Evolutionary conservation across 2,113 vertebrate species (phyloP), one percentile per base, ranked within the genome.

Genomic region (Scytalopus superciliaris): DNA sequence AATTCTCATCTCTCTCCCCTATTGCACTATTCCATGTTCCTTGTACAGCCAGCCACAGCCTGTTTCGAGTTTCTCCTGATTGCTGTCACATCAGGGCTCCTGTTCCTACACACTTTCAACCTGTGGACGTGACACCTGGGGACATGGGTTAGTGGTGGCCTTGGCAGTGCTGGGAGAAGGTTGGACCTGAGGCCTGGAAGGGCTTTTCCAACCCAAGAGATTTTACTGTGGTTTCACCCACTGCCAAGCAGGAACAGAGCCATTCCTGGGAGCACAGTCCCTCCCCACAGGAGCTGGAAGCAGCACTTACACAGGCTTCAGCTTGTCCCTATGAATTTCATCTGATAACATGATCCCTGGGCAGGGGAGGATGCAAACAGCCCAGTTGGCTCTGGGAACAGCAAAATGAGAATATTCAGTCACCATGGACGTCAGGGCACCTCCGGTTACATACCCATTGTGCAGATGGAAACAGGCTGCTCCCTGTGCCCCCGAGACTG

Each of bases 161-260:
- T 40, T 37, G 28, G 25, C 78, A 56, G 21, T 12, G 53, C 15
- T 10, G 30, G 15, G 19, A 14, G 25, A 10, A 57, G 22, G 9
- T 1, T 62, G 7, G 37, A 22, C 40, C 59, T 1, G 0, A 18
- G 19, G 21, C 9, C 23, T 21, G 5, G n/a, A 31, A 67, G 45
- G 31, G 47, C 5, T 78, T 64, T 44, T n/a, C 35, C 75, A 49
- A 53, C 8, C 63, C 3, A 2, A 28, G 55, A 0, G 2, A 45
- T 19, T 64, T 19, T 17, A n/a, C 5, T 3, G 28, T 25, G n/a
- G n/a, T 25, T 57, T 57, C 72, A 31, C 16, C 4, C 44, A 22
- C 10, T 7, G 14, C 18, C 67, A 40, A 27, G 57, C 14, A 80
- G 37, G n/a, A 53, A 30, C 39, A 77, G 22, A n/a, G 63, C 17